These are phyloP conservation scores for Andrena bucephala DNA, from an alignment of 2,888 invertebrate genomes.

Conservation along the genomic window DNA sequence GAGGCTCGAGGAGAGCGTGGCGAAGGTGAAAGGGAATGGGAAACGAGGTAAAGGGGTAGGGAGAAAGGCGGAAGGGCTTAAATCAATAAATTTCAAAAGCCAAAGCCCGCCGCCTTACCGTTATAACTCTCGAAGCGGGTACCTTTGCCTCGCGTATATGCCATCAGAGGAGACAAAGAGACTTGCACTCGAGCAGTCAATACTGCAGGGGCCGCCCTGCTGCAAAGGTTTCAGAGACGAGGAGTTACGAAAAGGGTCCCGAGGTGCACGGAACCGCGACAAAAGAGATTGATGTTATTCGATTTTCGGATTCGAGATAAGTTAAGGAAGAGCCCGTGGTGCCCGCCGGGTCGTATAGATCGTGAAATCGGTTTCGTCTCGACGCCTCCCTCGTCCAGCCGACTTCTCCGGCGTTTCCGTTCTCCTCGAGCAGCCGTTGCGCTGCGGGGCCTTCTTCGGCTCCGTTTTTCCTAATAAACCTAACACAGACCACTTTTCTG, in stretches of 20 bases:
- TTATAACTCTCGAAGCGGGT: conserved; percentile 67
- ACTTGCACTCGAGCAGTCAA: conserved; percentile 73
- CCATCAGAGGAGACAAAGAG: conserved; percentile 75
- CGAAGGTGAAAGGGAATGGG: conserved; percentile 53
- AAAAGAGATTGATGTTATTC: conserved; percentile 77
- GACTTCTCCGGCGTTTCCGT: not conserved
- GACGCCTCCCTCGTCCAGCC: conserved; percentile 21
- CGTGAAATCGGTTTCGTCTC: conserved; percentile 62
- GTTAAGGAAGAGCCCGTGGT: conserved; percentile 59
- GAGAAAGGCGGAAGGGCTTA: conserved; percentile 71
- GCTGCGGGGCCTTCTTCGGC: not conserved
- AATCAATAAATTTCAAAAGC: conserved; percentile 80
- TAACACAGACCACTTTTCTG: conserved; percentile 2
- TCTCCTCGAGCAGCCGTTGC: not conserved
- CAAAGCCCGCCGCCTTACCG: conserved; percentile 68
- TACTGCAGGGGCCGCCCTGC: conserved; percentile 51
- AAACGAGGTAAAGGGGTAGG: conserved; percentile 42
- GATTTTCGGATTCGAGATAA: conserved; percentile 75
- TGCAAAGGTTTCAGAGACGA: conserved; percentile 27
- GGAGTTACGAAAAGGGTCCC: conserved; percentile 50
- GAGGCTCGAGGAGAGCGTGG: conserved; percentile 26
- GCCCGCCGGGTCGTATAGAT: conserved; percentile 49
- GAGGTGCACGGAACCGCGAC: conserved; percentile 57
- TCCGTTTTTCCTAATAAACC: not conserved
- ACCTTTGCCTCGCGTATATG: conserved; percentile 63